Evolutionary conservation across 1,140 invertebrate species (phyloP).

Genomic region (Cotesia typhae): DNA sequence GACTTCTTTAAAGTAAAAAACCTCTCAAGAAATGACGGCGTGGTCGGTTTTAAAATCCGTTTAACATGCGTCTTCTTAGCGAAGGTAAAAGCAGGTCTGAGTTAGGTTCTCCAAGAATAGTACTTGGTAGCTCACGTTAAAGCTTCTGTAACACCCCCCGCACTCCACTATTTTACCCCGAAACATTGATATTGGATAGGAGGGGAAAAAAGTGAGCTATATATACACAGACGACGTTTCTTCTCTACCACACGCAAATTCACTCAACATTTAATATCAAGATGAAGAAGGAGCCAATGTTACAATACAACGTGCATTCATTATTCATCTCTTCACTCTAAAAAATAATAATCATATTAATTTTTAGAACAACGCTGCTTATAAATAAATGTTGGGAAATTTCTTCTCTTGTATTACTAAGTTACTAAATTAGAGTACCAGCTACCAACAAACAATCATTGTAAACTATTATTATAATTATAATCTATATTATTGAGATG

Average conservation of each 20-base stretch:
- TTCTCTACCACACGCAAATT: constrained; percentile 30
- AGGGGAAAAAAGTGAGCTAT: constrained; percentile 33
- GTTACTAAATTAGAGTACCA: too few relatives aligned
- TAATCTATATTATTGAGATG: too few relatives aligned
- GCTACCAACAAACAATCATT: too few relatives aligned
- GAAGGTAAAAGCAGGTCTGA: constrained; percentile 58
- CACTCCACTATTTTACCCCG: constrained; percentile 30
- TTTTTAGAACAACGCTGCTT: background rate
- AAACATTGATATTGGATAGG: constrained; percentile 12
- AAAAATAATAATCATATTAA: constrained; percentile 8
- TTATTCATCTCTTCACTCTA: constrained; percentile 7
- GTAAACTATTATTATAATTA: too few relatives aligned
- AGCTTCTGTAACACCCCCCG: constrained; percentile 16
- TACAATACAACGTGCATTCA: constrained; percentile 3
- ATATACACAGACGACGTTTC: constrained; percentile 29
- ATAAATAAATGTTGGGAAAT: constrained; percentile 1
- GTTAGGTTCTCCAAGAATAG: constrained; percentile 66
- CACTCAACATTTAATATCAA: constrained; percentile 7
- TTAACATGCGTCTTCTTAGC: constrained; percentile 48
- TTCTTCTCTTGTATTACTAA: too few relatives aligned
- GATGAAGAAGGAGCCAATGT: constrained; percentile 25
- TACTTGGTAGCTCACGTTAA: constrained; percentile 38
- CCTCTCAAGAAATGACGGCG: constrained; percentile 33
- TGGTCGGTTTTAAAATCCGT: constrained; percentile 20
- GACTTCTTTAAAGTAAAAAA: constrained; percentile 2